Evolutionary conservation across 2,888 invertebrate genomes (phyloP), one percentile per base, ranked within the genome.

Genomic region (Stenichneumon culpator): DNA sequence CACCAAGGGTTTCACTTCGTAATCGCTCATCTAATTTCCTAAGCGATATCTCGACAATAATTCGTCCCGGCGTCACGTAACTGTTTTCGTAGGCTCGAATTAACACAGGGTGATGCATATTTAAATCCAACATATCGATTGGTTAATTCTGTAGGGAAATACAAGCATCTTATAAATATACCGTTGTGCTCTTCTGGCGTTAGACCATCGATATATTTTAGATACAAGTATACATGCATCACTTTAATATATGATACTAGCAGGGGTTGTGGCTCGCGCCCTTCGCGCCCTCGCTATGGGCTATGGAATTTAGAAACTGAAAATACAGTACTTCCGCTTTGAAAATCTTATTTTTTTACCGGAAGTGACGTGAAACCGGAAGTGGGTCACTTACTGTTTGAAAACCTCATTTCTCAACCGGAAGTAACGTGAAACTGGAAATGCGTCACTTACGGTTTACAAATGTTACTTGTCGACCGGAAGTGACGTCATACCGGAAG

Each of bases 1-100:
- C 74, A 44, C 86, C 86, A 88, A 83, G 92, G 90, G 22, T 91
- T 93, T 91, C 91, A 84, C 87, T 89, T 83, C 78, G 89, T 89
- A 88, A 87, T 89, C 85, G 54, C 63, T 89, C 86, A 86, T 89
- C 87, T 88, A 82, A 87, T 92, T 91, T 80, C 28, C 70, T 68
- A 68, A 72, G 22, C 82, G 77, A 60, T 72, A 69, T 65, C 73
- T 78, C 69, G 36, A 47, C 44, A 74, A 70, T 54, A 25, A 82
- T 28, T 68, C 82, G 70, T 57, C 36, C 57, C 63, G 57, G 73
- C 57, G 25, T 14, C 44, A 60, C 60, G 73, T 60, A 60, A 73
- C 73, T 47, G 5, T 44, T 44, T 60, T 44, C 39, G 44, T 22
- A 11, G 25, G 22, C 57, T 44, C 60, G 28, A 14, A 25, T 7